Percentiles rank a stretch among this genome's conserved stretches.
These are phyloP conservation scores for Esox masquinongy DNA, from an alignment of 2,797 vertebrate genomes.

Conservation along the genomic window DNA sequence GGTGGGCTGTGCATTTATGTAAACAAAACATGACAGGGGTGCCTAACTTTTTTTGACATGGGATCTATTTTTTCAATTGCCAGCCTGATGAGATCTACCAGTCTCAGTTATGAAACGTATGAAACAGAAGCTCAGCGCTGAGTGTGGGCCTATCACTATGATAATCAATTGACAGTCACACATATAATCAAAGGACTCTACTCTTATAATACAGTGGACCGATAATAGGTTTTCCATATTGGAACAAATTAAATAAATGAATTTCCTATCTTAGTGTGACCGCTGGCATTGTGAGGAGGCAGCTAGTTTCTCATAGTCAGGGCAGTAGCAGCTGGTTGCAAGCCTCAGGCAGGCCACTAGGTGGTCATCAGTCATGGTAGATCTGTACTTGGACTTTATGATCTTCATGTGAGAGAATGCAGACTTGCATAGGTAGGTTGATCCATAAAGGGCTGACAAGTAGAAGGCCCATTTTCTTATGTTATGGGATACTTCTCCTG, in stretches of 20 bases:
- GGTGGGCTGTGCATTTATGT: no score
- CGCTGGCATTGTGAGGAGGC: neutral
- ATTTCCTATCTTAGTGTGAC: neutral
- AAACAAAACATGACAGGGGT: neutral
- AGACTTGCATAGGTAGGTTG: constrained; percentile 32
- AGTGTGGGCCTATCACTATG: neutral
- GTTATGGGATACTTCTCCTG: constrained; percentile 29
- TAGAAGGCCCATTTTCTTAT: constrained; percentile 30
- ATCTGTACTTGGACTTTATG: constrained; percentile 37
- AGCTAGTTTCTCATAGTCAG: constrained; percentile 27
- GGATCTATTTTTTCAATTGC: constrained; percentile 16
- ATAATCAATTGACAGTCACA: neutral
- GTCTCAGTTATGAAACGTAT: neutral
- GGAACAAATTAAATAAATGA: neutral
- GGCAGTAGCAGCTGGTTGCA: constrained; percentile 24
- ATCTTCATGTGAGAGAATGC: constrained; percentile 41
- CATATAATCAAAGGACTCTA: constrained; percentile 11
- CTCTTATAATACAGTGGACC: constrained; percentile 6
- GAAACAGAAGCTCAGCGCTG: no score
- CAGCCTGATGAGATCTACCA: constrained; percentile 16
- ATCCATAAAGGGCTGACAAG: no score
- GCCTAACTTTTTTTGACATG: constrained; percentile 20
- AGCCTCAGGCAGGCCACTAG: constrained; percentile 32
- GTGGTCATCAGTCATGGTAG: constrained; percentile 37
- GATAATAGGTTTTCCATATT: constrained; percentile 1